These are phyloP conservation scores for Salarias fasciatus DNA, from an alignment of 2,797 vertebrate genomes.

Conservation along the genomic window DNA sequence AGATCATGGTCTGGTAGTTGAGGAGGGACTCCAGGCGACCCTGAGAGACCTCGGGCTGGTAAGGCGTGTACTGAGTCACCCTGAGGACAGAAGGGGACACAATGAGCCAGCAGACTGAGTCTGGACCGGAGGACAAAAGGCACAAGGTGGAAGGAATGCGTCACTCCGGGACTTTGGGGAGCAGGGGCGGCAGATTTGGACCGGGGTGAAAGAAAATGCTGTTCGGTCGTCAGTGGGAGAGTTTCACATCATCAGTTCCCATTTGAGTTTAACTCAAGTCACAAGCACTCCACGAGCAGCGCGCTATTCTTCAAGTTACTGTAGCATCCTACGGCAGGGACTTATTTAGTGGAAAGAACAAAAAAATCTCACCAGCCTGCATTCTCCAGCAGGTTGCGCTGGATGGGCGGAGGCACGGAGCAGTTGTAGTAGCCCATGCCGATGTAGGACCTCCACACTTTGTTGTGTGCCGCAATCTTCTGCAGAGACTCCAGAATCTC, in stretches of 20 bases:
- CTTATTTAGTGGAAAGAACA: not conserved
- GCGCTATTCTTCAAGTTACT: slow-evolving; percentile 27
- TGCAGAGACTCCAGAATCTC: slow-evolving; percentile 90
- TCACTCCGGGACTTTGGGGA: slow-evolving; percentile 25
- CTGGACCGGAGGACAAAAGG: slow-evolving; percentile 35
- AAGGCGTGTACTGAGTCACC: slow-evolving; percentile 98
- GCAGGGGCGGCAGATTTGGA: slow-evolving; percentile 19
- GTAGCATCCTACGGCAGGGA: not conserved
- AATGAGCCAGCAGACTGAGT: slow-evolving; percentile 30
- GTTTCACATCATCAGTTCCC: slow-evolving; percentile 22
- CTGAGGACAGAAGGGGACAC: slow-evolving; percentile 68
- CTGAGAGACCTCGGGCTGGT: slow-evolving; percentile 97
- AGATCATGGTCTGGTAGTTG: slow-evolving; percentile 99
- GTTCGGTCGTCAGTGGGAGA: slow-evolving; percentile 9
- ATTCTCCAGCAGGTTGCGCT: slow-evolving; percentile 95
- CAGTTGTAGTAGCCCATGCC: slow-evolving; percentile 99
- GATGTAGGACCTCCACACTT: slow-evolving; percentile 96
- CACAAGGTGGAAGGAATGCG: slow-evolving; percentile 23
- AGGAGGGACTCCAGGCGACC: slow-evolving; percentile 96
- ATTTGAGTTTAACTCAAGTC: slow-evolving; percentile 32
- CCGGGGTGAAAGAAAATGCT: slow-evolving; percentile 30
- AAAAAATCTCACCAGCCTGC: slow-evolving; percentile 91
- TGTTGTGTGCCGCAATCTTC: slow-evolving; percentile 92
- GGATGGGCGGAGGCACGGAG: slow-evolving; percentile 90
- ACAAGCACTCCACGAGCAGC: slow-evolving; percentile 33